phyloP scores from a whole-genome alignment of 2,888 invertebrate species.

The Pseudococcus jackbeardsleyi region DNA sequence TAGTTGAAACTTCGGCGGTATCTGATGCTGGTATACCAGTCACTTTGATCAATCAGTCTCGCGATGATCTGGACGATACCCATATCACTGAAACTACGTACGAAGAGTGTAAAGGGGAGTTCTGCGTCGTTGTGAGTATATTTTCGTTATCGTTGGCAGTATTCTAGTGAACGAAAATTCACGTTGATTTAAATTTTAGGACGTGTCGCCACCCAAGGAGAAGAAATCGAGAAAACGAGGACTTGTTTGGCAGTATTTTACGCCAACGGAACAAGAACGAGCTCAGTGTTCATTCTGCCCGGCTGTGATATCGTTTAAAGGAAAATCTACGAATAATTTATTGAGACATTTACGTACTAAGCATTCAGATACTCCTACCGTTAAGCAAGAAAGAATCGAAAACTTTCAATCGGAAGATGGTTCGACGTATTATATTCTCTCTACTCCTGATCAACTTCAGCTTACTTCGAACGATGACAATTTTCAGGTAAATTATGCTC shows the following conservation, averaged over 20 bases:
- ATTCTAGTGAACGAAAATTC: neutral
- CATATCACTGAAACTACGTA: constrained; percentile 5
- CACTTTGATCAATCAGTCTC: constrained; percentile 4
- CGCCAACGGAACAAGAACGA: constrained; percentile 59
- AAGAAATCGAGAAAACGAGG: constrained; percentile 56
- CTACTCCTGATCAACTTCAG: constrained; percentile 29
- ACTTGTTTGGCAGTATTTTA: constrained; percentile 58
- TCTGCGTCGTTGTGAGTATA: neutral
- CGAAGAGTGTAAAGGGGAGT: constrained; percentile 46
- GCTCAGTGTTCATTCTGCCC: constrained; percentile 61
- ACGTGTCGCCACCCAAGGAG: constrained; percentile 40
- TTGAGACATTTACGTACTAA: constrained; percentile 60
- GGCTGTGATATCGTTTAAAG: constrained; percentile 59
- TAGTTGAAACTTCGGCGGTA: constrained; percentile 9
- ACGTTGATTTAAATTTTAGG: neutral
- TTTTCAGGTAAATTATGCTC: neutral
- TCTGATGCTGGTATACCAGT: constrained; percentile 42
- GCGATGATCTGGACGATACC: neutral
- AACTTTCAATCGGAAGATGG: constrained; percentile 54
- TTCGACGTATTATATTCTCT: constrained; percentile 59
- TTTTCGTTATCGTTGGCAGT: neutral
- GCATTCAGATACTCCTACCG: constrained; percentile 29
- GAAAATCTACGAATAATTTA: constrained; percentile 63
- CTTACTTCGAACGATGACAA: neutral
- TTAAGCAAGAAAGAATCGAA: constrained; percentile 48